Percentiles rank a stretch among this genome's conserved stretches.
Evolutionary conservation across 2,797 vertebrate species (phyloP).

Genomic region (Oophaga sylvatica): DNA sequence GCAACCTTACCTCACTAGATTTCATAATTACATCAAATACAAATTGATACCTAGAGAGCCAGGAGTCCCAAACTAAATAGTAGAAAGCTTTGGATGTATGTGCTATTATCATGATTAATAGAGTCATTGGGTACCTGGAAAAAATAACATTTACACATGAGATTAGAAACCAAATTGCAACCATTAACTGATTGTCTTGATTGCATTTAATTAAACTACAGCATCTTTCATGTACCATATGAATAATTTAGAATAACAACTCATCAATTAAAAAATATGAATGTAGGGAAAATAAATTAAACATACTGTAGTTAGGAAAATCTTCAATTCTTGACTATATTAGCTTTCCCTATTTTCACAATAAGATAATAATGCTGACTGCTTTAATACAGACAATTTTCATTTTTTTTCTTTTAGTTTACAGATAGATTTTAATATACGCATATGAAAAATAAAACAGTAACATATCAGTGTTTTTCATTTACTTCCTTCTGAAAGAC

Average conservation of each 20-base stretch:
- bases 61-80: slow-evolving; percentile 27
- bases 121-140: slow-evolving; percentile 34
- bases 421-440: not conserved
- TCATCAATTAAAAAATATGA: slow-evolving; percentile 6
- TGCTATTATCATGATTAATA: slow-evolving; percentile 50
- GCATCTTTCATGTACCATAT: slow-evolving; percentile 11
- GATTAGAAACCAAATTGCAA: slow-evolving; percentile 40
- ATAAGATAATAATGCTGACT: too few species aligned
- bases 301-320: not conserved
- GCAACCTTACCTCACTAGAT: slow-evolving; percentile 13
- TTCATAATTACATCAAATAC: slow-evolving; percentile 34
- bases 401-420: too few species aligned
- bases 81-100: not conserved
- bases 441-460: not conserved
- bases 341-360: not conserved
- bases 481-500: not conserved
- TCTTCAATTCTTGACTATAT: not conserved
- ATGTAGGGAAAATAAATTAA: not conserved
- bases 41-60: slow-evolving; percentile 33
- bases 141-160: slow-evolving; percentile 40
- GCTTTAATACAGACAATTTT: too few species aligned
- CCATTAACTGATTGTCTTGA: slow-evolving; percentile 35
- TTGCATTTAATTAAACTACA: slow-evolving; percentile 45
- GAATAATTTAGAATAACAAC: slow-evolving; percentile 22
- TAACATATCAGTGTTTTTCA: not conserved